Base-by-base conservation (phyloP, 2,113 vertebrate species). In the Mystacornis crossleyi region DNA sequence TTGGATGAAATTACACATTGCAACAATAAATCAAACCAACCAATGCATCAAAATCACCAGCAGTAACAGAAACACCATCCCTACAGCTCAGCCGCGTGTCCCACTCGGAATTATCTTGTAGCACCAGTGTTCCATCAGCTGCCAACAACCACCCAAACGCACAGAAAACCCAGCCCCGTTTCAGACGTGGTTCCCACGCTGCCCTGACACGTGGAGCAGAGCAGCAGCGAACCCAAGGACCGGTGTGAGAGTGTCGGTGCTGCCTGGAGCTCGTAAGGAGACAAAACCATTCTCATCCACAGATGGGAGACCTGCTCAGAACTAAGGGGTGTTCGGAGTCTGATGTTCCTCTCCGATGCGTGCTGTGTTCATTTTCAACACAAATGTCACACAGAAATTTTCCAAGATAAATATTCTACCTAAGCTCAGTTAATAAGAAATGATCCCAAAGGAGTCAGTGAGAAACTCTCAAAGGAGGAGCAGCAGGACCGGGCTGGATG, bases 331-430 rank as follows among this genome's bases (percentile, higher is more conserved):
- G 31, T 17, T 33, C 50, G 18, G 23, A 71, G 18, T 50, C 50
- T 45, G 47, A 5, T 40, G 23, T 17, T 57, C 19, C 45, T 67
- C 48, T 71, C 31, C 8, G 0, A 3, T 1, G 5, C 0, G 6
- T 7, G 34, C 42, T 47, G 8, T 0, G 17, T 3, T 15, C 5
- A 15, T 5, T 61, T 40, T 34, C 40, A 51, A 18, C 23, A 26
- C 4, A 17, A 18, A 43, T 6, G 12, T 8, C 50, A 58, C 51
- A 18, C 14, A 36, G 33, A 47, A n/a, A 1, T 10, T 66, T 47
- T 47, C 8, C 28, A 13, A 45, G 34, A 11, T 24, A 31, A 82
- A 43, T 50, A 18, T 20, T 72, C 64, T 33, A 7, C 15, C 4
- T 4, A 51, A 74, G 9, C 34, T 62, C 26, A 48, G 17, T 48